phyloP scores from a whole-genome alignment of 2,888 invertebrate species.

The Ormyrus pomaceus region DNA sequence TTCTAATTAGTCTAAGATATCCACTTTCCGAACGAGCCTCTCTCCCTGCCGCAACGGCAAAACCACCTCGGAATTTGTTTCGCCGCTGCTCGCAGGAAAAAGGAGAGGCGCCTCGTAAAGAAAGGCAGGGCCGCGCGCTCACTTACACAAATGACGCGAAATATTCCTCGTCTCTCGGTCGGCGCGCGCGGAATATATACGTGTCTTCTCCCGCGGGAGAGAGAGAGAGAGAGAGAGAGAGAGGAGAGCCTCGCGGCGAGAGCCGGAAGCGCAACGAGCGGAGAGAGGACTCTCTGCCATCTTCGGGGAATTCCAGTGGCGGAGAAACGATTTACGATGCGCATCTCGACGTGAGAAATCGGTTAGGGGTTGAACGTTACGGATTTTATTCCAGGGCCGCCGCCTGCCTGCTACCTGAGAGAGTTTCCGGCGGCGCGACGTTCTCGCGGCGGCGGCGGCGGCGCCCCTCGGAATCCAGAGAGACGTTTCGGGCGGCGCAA shows the following conservation, averaged over 20 bases:
- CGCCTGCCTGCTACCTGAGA: no score
- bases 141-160: slow-evolving; percentile 43
- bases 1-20: no score
- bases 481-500: neutral
- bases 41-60: no score
- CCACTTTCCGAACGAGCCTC: no score
- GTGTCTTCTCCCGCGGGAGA: neutral
- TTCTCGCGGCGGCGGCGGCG: no score
- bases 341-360: slow-evolving; percentile 51
- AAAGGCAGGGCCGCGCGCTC: slow-evolving; percentile 9
- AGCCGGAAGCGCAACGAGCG: no score
- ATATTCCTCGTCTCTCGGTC: neutral
- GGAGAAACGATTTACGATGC: slow-evolving; percentile 44
- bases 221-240: neutral
- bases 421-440: no score
- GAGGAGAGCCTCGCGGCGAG: no score
- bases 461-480: no score
- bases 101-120: neutral
- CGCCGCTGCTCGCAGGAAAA: neutral
- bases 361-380: slow-evolving; percentile 39
- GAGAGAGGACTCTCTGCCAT: neutral
- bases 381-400: slow-evolving; percentile 47
- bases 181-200: neutral
- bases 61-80: neutral
- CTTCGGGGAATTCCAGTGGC: slow-evolving; percentile 30